Percentiles rank a stretch among this genome's conserved stretches.
These are phyloP conservation scores for Probaryconus sp. DNA, from an alignment of 1,140 invertebrate species.

Conservation along the genomic window DNA sequence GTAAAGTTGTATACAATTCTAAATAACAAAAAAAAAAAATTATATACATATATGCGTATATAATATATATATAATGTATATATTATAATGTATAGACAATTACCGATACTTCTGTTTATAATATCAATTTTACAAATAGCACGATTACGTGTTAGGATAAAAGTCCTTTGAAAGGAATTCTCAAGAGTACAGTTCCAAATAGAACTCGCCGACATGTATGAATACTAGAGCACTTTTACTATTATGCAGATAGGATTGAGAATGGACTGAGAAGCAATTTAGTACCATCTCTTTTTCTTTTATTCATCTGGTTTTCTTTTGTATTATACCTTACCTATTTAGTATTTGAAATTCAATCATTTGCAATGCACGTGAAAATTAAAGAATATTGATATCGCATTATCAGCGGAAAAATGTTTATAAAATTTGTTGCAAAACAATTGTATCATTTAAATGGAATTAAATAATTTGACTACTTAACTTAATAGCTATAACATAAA, in stretches of 20 bases:
- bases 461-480: no score
- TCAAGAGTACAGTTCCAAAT: slow-evolving; percentile 39
- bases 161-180: slow-evolving; percentile 32
- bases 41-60: no score
- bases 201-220: slow-evolving; percentile 30
- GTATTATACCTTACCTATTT: background rate
- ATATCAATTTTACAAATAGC: slow-evolving; percentile 31
- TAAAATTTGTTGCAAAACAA: no score
- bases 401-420: no score
- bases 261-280: slow-evolving; percentile 43
- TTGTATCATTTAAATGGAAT: no score
- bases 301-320: background rate
- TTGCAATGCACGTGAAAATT: background rate
- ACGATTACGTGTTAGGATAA: slow-evolving; percentile 29
- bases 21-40: no score
- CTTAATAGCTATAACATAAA: no score
- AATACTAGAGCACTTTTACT: slow-evolving; percentile 32
- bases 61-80: background rate
- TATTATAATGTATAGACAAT: background rate
- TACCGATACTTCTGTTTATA: slow-evolving; percentile 18
- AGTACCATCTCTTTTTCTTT: slow-evolving; percentile 29
- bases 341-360: background rate
- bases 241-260: slow-evolving; percentile 41
- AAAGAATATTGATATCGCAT: no score
- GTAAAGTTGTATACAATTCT: no score